Evolutionary conservation across 2,113 vertebrate species (phyloP).

Genomic region (Todiramphus saurophagus): DNA sequence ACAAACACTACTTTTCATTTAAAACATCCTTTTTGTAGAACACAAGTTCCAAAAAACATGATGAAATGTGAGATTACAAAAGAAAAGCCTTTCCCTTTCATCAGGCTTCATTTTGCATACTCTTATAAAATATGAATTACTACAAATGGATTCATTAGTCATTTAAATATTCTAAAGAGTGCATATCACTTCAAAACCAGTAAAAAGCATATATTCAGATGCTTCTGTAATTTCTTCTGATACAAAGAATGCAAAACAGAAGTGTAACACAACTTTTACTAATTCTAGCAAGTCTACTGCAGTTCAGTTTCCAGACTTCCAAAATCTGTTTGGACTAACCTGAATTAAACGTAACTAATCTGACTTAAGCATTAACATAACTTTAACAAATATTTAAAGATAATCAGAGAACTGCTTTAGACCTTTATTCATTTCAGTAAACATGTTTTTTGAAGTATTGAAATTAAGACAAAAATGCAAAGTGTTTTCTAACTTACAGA

Average conservation of each 20-base stretch:
- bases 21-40: not conserved
- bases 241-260: not conserved
- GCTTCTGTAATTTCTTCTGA: not conserved
- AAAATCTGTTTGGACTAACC: not conserved
- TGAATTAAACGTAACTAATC: not conserved
- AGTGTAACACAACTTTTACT: not conserved
- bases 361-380: not conserved
- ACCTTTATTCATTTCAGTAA: not conserved
- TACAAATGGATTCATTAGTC: not conserved
- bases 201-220: not conserved
- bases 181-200: not conserved
- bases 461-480: not conserved
- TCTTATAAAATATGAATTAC: not conserved
- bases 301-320: not conserved
- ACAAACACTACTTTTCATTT: not conserved
- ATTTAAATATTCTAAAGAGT: constrained; percentile 7
- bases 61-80: not conserved
- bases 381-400: not conserved
- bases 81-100: not conserved
- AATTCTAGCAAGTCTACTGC: not conserved
- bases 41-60: not conserved
- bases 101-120: not conserved
- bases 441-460: not conserved
- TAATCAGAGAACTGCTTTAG: not conserved
- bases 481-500: not conserved